Evolutionary conservation across 2,113 vertebrate genomes (phyloP), one percentile per base, ranked within the genome.

Genomic region (Rhinichthys klamathensis): DNA sequence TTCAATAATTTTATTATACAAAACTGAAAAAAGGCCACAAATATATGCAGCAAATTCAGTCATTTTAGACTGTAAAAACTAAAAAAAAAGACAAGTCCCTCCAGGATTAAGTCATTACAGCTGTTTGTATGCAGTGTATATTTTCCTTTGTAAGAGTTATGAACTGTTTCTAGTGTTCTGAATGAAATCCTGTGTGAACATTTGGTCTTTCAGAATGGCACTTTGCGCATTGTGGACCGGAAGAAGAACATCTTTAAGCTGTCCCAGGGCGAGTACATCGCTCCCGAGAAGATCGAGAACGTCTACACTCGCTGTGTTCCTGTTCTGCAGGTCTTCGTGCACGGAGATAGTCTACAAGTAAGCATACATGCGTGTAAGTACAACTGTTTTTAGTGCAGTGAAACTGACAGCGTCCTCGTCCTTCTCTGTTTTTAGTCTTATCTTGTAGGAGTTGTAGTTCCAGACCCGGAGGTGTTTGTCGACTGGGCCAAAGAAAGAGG

Each of bases 231-330:
- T 90, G 89, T 96, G 1, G 95, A 96, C 92, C 86, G 95, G 86
- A 95, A 96, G 91, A 95, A 95, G 91, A 92, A 96, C 90, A 95
- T 96, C 87, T 96, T 95, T 87, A 96, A 96, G 87, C 81, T 96
- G 90, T 93, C 93, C 6, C 94, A 95, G 88, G 95, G 95, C 11
- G 95, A 96, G 89, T 95, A 96, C 87, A 92, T 96, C 21, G 95
- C 95, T 85, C 95, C 95, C 0, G 95, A 96, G 91, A 96, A 94
- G 91, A 95, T 95, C n/a, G 95, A 96, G 87, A 95, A 94, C 0
- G 90, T 94, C 70, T 96, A 96, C 93, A 90, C 81, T 73, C 93
- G 94, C 6, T 93, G 90, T 32, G 88, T 91, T 5, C 90, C 95
- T 1, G 92, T 95, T 12, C 93, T 95, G 1, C 95, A 96, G 90